Base-by-base conservation (phyloP, 2,888 invertebrate species). In the Cordylochernes scorpioides region DNA sequence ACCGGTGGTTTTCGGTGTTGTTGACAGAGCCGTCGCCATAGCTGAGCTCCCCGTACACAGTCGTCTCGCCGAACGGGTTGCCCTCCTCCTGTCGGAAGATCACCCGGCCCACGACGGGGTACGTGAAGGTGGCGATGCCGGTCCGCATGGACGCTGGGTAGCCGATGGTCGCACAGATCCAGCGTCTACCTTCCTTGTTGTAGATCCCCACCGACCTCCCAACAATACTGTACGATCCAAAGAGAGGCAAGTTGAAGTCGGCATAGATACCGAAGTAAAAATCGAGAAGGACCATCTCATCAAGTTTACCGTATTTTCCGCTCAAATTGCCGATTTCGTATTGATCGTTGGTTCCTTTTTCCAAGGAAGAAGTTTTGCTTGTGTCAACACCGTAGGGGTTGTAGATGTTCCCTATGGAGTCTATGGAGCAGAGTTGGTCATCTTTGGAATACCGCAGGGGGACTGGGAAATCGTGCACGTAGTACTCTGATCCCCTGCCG, bases 311-410 rank as follows among this genome's bases (percentile, higher is more conserved):
- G 36, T 54, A 64, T 53, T 86, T 86, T 13, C 82, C 82, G 30
- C 75, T 70, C 8, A 88, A 54, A 49, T 86, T 84, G 0, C 88
- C 88, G 3, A 82, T 58, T 2, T 78, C 68, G 46, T 84, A 88
- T 50, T 75, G 73, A 51, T 88, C 82, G 49, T 77, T 77, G 0
- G 77, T 74, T 18, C 73, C 77, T 43, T 2, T 62, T 3, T 46
- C 52, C 2, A 51, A 42, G 15, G 38, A 38, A 3, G 48, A 46
- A 25, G 43, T 44, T 3, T 12, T 17, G 2, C 27, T 24, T 7
- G 47, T 38, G 29, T 48, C 43, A 8, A 53, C 51, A 28, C 46
- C 45, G 34, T 53, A 61, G 0, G 86, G 86, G 55, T 86, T 78
- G 47, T 66, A 80, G 22, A 77, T 55, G 2, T 57, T 60, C 6